These are phyloP conservation scores for Lasioglossum albipes DNA, from an alignment of 1,140 invertebrate genomes.

Conservation along the genomic window DNA sequence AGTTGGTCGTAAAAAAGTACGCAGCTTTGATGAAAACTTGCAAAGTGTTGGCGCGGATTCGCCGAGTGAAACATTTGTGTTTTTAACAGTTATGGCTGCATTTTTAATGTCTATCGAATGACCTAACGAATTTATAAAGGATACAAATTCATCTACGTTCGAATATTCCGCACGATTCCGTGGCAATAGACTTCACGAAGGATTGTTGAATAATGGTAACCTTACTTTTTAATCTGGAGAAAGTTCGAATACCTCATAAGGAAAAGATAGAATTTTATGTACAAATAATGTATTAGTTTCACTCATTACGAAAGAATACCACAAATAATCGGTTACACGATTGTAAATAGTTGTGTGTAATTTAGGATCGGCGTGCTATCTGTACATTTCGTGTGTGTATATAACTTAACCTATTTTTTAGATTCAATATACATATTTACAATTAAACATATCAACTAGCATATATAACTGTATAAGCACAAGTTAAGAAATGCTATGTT, in stretches of 20 bases:
- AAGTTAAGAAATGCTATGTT: slow-evolving; percentile 6
- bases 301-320: background rate
- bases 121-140: slow-evolving; percentile 26
- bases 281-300: background rate
- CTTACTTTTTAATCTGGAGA: slow-evolving; percentile 25
- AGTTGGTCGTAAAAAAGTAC: background rate
- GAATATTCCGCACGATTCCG: background rate
- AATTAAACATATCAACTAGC: slow-evolving; percentile 29
- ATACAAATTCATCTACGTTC: slow-evolving; percentile 1
- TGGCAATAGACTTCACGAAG: slow-evolving; percentile 8
- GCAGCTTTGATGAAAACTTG: slow-evolving; percentile 18
- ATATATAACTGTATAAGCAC: background rate
- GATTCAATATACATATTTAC: background rate
- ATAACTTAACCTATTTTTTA: slow-evolving; percentile 43
- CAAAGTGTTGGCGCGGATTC: slow-evolving; percentile 9
- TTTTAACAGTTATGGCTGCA: slow-evolving; percentile 22
- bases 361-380: background rate
- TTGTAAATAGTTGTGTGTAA: background rate
- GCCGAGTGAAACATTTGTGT: slow-evolving; percentile 22
- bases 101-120: slow-evolving; percentile 23
- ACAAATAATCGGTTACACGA: background rate
- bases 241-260: slow-evolving; percentile 7
- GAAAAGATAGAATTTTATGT: slow-evolving; percentile 7
- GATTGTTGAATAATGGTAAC: slow-evolving; percentile 38
- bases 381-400: slow-evolving; percentile 9